Evolutionary conservation across 2,797 vertebrate species (phyloP).

Genomic region (Sparidentex hasta): DNA sequence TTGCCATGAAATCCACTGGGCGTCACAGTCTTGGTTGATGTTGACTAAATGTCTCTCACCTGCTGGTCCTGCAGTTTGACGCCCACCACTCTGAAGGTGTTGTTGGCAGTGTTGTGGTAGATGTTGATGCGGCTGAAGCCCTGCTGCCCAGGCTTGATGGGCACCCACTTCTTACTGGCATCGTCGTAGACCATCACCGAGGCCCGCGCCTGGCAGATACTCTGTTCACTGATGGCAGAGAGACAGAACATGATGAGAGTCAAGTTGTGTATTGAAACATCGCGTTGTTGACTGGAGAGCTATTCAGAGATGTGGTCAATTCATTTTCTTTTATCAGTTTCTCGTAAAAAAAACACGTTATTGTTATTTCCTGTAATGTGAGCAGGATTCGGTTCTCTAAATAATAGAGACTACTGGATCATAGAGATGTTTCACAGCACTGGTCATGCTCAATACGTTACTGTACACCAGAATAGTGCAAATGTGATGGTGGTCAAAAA

Average conservation of each 20-base stretch:
- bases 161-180: slow-evolving; percentile 99
- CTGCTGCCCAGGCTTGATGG: slow-evolving; percentile 98
- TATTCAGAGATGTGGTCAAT: neutral
- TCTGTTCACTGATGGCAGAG: slow-evolving; percentile 91
- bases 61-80: slow-evolving; percentile 99
- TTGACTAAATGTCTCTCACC: slow-evolving; percentile 75
- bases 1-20: neutral
- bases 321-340: neutral
- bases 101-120: slow-evolving; percentile 95
- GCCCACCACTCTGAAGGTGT: slow-evolving; percentile 92
- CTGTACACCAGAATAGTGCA: slow-evolving; percentile 6
- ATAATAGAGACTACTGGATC: neutral
- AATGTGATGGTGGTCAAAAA: slow-evolving; percentile 30
- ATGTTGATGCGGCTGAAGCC: slow-evolving; percentile 99
- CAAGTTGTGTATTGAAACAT: neutral
- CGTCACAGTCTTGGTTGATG: neutral
- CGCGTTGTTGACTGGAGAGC: neutral
- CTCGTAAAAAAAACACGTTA: neutral
- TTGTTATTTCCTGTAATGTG: neutral
- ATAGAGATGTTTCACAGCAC: slow-evolving; percentile 12
- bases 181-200: slow-evolving; percentile 99
- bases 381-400: neutral
- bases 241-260: neutral
- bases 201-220: slow-evolving; percentile 99
- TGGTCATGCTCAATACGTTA: slow-evolving; percentile 3